phyloP scores from a whole-genome alignment of 2,797 vertebrate genomes.

The Aulostomus chinensis region DNA sequence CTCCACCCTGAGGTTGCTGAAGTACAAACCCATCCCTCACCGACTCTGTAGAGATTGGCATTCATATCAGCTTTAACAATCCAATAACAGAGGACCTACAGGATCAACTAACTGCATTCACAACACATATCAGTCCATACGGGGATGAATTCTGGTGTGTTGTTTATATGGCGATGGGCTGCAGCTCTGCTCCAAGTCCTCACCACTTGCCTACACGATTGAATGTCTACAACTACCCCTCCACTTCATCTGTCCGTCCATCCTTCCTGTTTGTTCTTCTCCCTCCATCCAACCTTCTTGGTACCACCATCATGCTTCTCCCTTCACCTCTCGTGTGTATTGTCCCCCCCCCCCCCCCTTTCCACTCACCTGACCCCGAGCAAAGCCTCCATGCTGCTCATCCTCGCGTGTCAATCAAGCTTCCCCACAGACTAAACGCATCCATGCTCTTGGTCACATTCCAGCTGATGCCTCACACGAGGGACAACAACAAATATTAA shows the following conservation, averaged over 20 bases:
- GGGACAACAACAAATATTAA: too few relatives aligned
- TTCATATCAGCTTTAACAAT: conserved; percentile 10
- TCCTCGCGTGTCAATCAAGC: conserved; percentile 31
- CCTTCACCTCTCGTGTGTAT: too few relatives aligned
- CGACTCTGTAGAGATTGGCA: conserved; percentile 4
- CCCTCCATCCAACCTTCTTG: too few relatives aligned
- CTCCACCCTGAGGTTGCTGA: background rate
- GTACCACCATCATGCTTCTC: too few relatives aligned
- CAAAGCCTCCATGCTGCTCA: background rate
- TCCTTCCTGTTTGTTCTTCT: too few relatives aligned
- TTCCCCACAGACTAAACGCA: conserved; percentile 26
- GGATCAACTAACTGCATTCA: conserved; percentile 1
- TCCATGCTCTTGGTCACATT: background rate
- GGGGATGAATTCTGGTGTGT: background rate
- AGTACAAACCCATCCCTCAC: conserved; percentile 15
- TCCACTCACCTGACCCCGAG: conserved; percentile 9
- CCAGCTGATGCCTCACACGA: too few relatives aligned
- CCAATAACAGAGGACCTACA: conserved; percentile 2
- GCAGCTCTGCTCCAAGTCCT: too few relatives aligned
- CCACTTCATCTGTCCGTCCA: too few relatives aligned
- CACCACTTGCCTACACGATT: too few relatives aligned
- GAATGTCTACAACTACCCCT: too few relatives aligned
- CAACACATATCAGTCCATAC: background rate
- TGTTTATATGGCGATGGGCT: too few relatives aligned
- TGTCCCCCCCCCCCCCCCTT: too few relatives aligned